Base-by-base conservation (phyloP, 2,113 vertebrate genomes). In the Osmerus eperlanus region DNA sequence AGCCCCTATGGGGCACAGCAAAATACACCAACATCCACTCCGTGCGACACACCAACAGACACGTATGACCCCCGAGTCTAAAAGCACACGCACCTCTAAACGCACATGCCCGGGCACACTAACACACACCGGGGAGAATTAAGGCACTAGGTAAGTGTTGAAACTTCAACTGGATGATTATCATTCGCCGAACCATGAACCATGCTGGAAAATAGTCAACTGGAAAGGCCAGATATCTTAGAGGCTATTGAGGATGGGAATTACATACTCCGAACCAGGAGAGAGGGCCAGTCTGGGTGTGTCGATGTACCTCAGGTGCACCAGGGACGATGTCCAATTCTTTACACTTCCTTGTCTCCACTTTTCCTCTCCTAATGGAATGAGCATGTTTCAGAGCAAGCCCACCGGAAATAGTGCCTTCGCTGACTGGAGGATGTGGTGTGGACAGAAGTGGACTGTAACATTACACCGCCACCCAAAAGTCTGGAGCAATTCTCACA, bases 301-400 rank as follows among this genome's bases (percentile, higher is more conserved):
- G 72, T 70, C 77, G 74, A 86, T 82, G 82, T 81, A 81, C 81
- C 77, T 85, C 73, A 54, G 79, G 82, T 83, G 61, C 81, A 80
- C 70, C 2, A 32, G 64, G 59, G 67, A 78, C 77, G 74, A 83
- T 79, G 85, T 88, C 70, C 83, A 84, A 85, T 89, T 88, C 72
- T 89, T 87, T 82, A 86, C 78, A 87, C 81, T 81, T 85, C 74
- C 79, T 67, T 85, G 78, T 68, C 66, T 88, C 68, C 81, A 86
- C 86, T 80, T 87, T 89, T 85, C 74, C 28, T 82, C 82, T 81
- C 83, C 78, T 88, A 88, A 89, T 89, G 78, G 83, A 87, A 78
- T 72, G 81, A 87, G 85, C 78, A 83, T 85, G 83, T 84, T 84
- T 73, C 68, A 68, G 67, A 67, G 36, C 83, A 67, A 71, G 69